Percentiles rank a stretch among this genome's conserved stretches.
These are phyloP conservation scores for Schizopygopsis malacanthus DNA, from an alignment of 2,797 vertebrate species.

Conservation along the genomic window DNA sequence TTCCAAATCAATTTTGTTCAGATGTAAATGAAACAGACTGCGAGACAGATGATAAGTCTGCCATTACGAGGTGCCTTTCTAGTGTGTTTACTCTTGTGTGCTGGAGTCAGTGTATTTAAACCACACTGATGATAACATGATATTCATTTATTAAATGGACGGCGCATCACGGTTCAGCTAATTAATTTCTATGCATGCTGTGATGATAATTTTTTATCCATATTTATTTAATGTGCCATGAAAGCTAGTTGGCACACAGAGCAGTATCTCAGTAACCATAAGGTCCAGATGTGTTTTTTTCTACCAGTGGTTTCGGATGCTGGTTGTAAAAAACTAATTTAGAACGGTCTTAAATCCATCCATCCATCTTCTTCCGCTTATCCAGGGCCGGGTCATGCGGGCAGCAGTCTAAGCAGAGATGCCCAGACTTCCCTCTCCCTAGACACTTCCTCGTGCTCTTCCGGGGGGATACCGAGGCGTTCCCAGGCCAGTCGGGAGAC, in stretches of 20 bases:
- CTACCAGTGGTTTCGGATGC: background rate
- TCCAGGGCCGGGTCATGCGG: too few species aligned
- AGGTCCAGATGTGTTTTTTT: background rate
- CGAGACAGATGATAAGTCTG: conserved; percentile 75
- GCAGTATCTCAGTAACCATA: background rate
- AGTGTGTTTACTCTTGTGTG: conserved; percentile 62
- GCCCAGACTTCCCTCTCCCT: too few species aligned
- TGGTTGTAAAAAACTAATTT: background rate
- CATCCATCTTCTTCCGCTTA: too few species aligned
- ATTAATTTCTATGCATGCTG: conserved; percentile 19
- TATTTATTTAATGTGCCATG: conserved; percentile 29
- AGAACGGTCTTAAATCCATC: background rate
- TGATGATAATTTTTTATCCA: conserved; percentile 1
- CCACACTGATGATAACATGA: conserved; percentile 5
- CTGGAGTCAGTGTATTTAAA: conserved; percentile 15
- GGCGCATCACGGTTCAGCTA: background rate
- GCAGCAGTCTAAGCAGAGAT: too few species aligned
- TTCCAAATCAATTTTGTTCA: conserved; percentile 76
- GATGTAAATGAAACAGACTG: conserved; percentile 76
- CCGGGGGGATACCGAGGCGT: too few species aligned
- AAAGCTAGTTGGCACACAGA: background rate
- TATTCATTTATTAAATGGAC: conserved; percentile 12
- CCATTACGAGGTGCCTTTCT: conserved; percentile 74
- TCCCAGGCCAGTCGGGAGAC: too few species aligned
- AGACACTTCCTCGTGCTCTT: too few species aligned